Evolutionary conservation across 2,888 invertebrate genomes (phyloP).

Genomic region (Apoda limacodes): DNA sequence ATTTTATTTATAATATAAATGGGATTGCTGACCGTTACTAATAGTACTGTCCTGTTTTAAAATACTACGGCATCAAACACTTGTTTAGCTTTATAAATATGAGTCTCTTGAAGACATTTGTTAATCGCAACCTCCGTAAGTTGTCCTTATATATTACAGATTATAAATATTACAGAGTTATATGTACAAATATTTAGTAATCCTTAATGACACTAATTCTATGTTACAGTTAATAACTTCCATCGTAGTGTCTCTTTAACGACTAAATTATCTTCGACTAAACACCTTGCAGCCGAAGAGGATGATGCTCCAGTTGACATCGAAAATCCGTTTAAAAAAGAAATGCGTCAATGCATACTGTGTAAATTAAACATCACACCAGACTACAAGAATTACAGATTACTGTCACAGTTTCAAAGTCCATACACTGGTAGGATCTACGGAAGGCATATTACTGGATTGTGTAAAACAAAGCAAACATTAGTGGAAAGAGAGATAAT

Average conservation of each 20-base stretch:
- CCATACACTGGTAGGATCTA: slow-evolving; percentile 94
- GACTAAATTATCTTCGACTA: slow-evolving; percentile 30
- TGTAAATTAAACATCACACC: slow-evolving; percentile 86
- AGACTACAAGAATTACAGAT: slow-evolving; percentile 90
- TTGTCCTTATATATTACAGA: slow-evolving; percentile 6
- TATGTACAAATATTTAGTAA: too few relatives aligned
- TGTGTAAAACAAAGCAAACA: slow-evolving; percentile 86
- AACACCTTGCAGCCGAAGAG: slow-evolving; percentile 20
- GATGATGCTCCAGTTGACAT: slow-evolving; percentile 69
- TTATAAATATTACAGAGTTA: too few relatives aligned
- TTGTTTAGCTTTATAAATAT: too few relatives aligned
- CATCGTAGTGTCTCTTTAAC: slow-evolving; percentile 26
- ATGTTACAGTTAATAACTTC: slow-evolving; percentile 32
- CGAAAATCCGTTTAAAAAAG: slow-evolving; percentile 84
- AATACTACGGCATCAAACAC: too few relatives aligned
- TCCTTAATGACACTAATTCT: too few relatives aligned
- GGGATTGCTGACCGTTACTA: too few relatives aligned
- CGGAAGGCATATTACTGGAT: slow-evolving; percentile 92
- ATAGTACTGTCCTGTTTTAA: too few relatives aligned
- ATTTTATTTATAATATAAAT: too few relatives aligned
- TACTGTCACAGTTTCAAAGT: slow-evolving; percentile 96
- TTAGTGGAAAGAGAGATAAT: slow-evolving; percentile 78
- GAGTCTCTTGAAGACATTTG: slow-evolving; percentile 32
- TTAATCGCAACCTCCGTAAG: slow-evolving; percentile 35
- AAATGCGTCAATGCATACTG: slow-evolving; percentile 79